Percentiles rank a stretch among this genome's conserved stretches.
Evolutionary conservation across 2,113 vertebrate genomes (phyloP).

Genomic region (Zeus faber): DNA sequence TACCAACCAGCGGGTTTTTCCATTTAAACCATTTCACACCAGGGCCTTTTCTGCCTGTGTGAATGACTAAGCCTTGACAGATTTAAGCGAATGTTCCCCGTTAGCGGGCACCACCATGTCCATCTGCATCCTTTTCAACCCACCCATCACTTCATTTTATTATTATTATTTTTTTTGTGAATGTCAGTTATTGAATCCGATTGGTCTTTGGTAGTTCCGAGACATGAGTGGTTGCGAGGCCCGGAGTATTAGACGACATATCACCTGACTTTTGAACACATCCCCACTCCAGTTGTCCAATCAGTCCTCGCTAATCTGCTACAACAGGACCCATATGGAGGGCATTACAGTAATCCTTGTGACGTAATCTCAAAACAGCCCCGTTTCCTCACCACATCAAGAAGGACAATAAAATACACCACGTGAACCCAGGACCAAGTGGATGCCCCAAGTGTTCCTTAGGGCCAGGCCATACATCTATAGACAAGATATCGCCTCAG

Average conservation of each 20-base stretch:
- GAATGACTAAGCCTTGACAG: no score
- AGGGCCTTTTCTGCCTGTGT: background rate
- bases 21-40: background rate
- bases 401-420: conserved; percentile 10
- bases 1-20: conserved; percentile 16
- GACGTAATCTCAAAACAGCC: conserved; percentile 66
- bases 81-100: no score
- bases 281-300: conserved; percentile 49
- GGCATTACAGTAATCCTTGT: conserved; percentile 68
- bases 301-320: conserved; percentile 60
- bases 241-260: conserved; percentile 29
- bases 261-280: conserved; percentile 41
- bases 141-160: no score
- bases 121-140: no score
- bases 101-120: no score
- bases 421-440: conserved; percentile 35
- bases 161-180: background rate
- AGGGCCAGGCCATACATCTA: no score
- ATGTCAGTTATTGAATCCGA: background rate
- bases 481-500: no score
- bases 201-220: background rate
- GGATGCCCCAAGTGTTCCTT: conserved; percentile 21
- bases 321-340: conserved; percentile 67
- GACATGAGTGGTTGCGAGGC: conserved; percentile 14
- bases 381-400: conserved; percentile 31